These are phyloP conservation scores for Aleadryas rufinucha DNA, from an alignment of 2,113 vertebrate species.

Conservation along the genomic window DNA sequence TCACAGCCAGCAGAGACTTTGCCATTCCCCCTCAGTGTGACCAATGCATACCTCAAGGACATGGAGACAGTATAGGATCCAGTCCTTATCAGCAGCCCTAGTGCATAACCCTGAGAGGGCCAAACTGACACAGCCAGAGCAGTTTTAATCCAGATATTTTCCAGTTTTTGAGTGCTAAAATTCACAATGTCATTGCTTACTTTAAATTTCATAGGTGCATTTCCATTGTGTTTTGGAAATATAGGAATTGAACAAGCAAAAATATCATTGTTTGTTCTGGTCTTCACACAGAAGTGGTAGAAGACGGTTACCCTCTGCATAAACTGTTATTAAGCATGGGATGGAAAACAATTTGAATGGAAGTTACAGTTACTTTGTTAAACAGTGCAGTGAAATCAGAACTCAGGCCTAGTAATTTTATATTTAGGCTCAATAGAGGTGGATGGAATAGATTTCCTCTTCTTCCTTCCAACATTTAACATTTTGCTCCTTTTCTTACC, in stretches of 20 bases:
- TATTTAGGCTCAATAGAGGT: background rate
- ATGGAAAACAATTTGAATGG: background rate
- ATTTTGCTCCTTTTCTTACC: background rate
- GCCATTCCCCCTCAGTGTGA: fast-evolving
- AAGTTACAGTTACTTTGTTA: background rate
- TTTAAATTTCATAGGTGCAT: background rate
- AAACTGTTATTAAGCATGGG: background rate
- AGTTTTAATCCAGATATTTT: background rate
- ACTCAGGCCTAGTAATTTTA: background rate
- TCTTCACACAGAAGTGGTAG: background rate
- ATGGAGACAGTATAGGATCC: background rate
- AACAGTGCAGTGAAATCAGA: background rate
- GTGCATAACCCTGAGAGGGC: background rate
- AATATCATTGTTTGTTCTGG: background rate
- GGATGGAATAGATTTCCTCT: background rate
- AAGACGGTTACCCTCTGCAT: background rate
- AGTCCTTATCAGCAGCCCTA: background rate
- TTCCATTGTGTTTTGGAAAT: background rate
- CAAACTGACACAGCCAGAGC: background rate
- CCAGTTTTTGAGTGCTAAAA: background rate
- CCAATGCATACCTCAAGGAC: background rate
- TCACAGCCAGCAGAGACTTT: background rate
- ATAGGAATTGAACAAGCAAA: background rate
- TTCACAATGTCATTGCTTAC: background rate
- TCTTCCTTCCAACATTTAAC: background rate